Evolutionary conservation across 2,888 invertebrate species (phyloP), one percentile per base, ranked within the genome.

Genomic region (Drosophila siamana): DNA sequence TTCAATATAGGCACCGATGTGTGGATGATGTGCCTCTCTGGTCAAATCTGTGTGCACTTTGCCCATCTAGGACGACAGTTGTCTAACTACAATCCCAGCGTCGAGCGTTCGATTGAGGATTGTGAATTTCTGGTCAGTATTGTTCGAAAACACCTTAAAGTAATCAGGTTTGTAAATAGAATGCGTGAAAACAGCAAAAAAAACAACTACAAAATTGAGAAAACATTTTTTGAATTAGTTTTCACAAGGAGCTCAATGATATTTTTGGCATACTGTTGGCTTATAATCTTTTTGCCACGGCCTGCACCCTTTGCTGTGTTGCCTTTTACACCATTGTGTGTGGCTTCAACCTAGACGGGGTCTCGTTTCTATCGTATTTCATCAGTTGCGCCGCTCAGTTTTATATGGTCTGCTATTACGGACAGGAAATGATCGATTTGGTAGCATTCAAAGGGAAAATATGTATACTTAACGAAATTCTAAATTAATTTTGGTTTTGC

Each of bases 281-380:
- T 33, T 69, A 69, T 11, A 69, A 65, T 47, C 40, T 69, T 3
- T 54, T 69, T n/a, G 40, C 69, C 33, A 69, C 69, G 5, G 69
- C 65, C 24, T 46, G 54, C 22, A 54, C 30, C 0, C 55, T 69
- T 4, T 69, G 69, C 33, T 55, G 60, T 41, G 60, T 50, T 0
- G 69, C 65, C 11, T 54, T 65, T 36, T 60, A 65, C n/a, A 65
- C 55, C 0, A 48, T 69, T 9, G 7, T 65, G 4, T 30, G 26
- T 2, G 62, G 62, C 1, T 11, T 62, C 1, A 62, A 40, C 24
- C 16, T 55, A 4, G 24, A 26, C 19, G 55, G 55, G 4, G 22
- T 47, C 2, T 62, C 62, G 0, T 62, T 62, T 55, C 47, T 43
- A 11, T 8, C 51, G 2, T 69, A 46, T 50, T 60, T 69, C 19